A percentile compares a stretch with the other conserved stretches of the same genome.
Evolutionary conservation across 64 coral and sea anemone species (phyloP).

Genomic region (Cladopsammia gracilis): DNA sequence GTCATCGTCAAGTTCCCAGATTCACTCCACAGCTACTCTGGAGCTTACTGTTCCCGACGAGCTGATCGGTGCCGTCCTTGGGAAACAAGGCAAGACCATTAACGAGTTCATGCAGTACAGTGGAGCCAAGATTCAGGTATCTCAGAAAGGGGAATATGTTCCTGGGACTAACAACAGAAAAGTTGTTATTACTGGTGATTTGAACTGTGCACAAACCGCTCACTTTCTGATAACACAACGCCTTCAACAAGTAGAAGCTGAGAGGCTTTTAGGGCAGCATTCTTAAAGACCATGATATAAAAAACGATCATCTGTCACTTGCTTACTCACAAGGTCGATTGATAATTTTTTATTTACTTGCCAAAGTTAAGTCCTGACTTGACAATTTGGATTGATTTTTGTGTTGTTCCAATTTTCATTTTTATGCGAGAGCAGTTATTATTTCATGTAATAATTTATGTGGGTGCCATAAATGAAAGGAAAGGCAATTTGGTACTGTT

Average conservation of each 20-base stretch:
- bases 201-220: slow-evolving; percentile 86
- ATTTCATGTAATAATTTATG: too few relatives aligned
- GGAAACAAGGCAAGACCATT: slow-evolving; percentile 98
- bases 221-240: slow-evolving; percentile 97
- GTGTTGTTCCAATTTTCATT: neutral
- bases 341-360: neutral
- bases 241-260: slow-evolving; percentile 94
- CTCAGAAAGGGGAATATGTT: slow-evolving; percentile 98
- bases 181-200: slow-evolving; percentile 99
- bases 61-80: slow-evolving; percentile 91
- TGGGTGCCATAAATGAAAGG: too few relatives aligned
- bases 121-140: slow-evolving; percentile 93
- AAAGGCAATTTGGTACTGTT: too few relatives aligned
- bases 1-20: slow-evolving; percentile 77
- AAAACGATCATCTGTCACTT: neutral
- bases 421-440: too few relatives aligned
- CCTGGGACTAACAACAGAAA: slow-evolving; percentile 97
- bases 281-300: slow-evolving; percentile 13
- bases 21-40: slow-evolving; percentile 93
- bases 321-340: neutral
- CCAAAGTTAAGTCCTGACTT: too few relatives aligned
- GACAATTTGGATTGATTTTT: neutral
- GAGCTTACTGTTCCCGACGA: slow-evolving; percentile 98
- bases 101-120: slow-evolving; percentile 99
- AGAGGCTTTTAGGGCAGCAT: slow-evolving; percentile 63